Base-by-base conservation (phyloP, 2,113 vertebrate species). In the Paralichthys olivaceus region DNA sequence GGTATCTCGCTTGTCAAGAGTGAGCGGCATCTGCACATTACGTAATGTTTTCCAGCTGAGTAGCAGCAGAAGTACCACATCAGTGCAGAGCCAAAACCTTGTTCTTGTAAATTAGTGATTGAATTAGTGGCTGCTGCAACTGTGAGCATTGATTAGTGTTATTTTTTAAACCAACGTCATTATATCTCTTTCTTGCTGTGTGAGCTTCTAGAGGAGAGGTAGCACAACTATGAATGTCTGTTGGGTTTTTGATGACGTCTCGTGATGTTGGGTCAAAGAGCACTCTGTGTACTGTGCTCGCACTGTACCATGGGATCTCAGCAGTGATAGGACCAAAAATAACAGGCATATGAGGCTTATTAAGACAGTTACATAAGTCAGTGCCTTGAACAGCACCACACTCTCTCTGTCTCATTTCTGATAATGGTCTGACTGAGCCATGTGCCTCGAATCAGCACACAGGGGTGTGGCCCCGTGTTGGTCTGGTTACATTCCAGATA, bases 351-450 rank as follows among this genome's bases (percentile, higher is more conserved):
- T 84, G 85, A 88, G 75, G 75, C 87, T 90, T 54, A 84, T 93
- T 92, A 88, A 89, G 80, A 74, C 69, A 23, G 81, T 92, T 91
- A 84, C 56, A 70, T 88, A 93, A 93, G 78, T 79, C n/a, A 69
- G 40, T 43, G n/a, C 15, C 56, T 77, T 80, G 72, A 70, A 79
- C 67, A 79, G 77, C 69, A 63, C 71, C 75, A 78, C 58, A 2
- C 22, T 22, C 59, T 65, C 61, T 34, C 15, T 55, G 45, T 74
- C 53, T 53, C 23, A 65, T 77, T 75, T 61, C 59, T 77, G 81
- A 77, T 79, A 66, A 62, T 79, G 69, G 63, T 58, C 67, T 54
- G 67, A 81, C 70, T 80, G 73, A 60, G 77, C n/a, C 14, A 61
- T 65, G 70, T 70, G 77, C 28, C 68, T 61, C 43, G 45, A 85